Percentiles rank a stretch among this genome's conserved stretches.
Conservation (phyloP, 1,140 invertebrate species). For the Caerostris darwini region DNA sequence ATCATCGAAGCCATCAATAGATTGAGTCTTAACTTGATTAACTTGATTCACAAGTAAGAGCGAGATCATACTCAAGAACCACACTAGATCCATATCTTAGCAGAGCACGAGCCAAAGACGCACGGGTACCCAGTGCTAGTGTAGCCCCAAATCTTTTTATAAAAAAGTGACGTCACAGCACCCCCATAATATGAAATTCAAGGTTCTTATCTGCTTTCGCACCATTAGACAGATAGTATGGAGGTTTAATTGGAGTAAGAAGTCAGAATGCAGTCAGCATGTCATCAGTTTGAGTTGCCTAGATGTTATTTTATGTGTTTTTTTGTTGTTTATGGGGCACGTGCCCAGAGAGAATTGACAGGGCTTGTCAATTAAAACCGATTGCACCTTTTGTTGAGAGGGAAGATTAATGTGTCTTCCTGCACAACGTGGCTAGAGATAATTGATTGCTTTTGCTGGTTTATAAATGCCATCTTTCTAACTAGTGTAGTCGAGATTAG, state of each 20-base stretch:
- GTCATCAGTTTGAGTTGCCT: slow-evolving; percentile 12
- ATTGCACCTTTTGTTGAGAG: background rate
- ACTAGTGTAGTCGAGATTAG: too few species aligned
- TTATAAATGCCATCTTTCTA: too few species aligned
- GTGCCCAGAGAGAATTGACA: background rate
- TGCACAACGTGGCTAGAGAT: background rate
- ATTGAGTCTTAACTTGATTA: background rate
- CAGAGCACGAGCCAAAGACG: background rate
- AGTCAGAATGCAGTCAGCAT: slow-evolving; percentile 25
- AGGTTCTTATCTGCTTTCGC: slow-evolving; percentile 66
- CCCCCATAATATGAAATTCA: slow-evolving; percentile 72
- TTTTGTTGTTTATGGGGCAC: background rate
- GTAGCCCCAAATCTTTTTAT: slow-evolving; percentile 63
- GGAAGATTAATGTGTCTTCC: background rate
- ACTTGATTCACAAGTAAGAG: background rate
- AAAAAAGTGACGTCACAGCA: slow-evolving; percentile 46
- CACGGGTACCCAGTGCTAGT: background rate
- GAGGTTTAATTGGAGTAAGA: slow-evolving; percentile 44
- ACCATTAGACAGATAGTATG: slow-evolving; percentile 63
- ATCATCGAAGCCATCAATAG: slow-evolving; percentile 67
- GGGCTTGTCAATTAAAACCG: background rate
- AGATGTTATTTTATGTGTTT: background rate
- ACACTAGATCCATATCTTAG: background rate
- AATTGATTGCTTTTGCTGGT: background rate
- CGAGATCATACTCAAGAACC: background rate